Evolutionary conservation across 2,888 invertebrate species (phyloP), one percentile per base, ranked within the genome.

Genomic region (Malthinus flaveolus): DNA sequence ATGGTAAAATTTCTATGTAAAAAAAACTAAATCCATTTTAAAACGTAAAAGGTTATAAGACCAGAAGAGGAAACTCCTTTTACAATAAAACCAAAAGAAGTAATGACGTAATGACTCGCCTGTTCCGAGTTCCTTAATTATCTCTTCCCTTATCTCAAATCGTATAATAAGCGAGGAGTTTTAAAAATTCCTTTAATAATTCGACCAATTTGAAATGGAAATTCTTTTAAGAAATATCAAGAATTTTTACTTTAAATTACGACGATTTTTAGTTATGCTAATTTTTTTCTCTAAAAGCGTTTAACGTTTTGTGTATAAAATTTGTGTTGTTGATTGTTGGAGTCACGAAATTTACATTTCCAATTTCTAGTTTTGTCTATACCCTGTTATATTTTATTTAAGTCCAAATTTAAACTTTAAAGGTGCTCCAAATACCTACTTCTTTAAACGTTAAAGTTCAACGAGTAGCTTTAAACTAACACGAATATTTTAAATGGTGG

Each of bases 21-120:
- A 23, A 23, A 23, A 5, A 23, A 23, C 23, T 23, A 23, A 23
- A 23, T 23, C 23, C 23, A 23, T 23, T 23, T 23, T 23, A 23
- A 23, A 23, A 23, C 23, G 23, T 23, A 23, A 23, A 23, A 23
- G 5, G 23, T 23, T 23, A 23, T 23, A 23, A n/a, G 23, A 23
- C 23, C 23, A 23, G 54, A 54, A 57, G 60, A 55, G 56, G n/a
- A 42, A 23, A 6, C 23, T 15, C 23, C 13, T 23, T 60, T 59
- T 58, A 59, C 61, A 62, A 59, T 59, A 58, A 61, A 62, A 63
- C 42, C 55, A 62, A 61, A 66, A 59, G 66, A 61, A 68, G 65
- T 69, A 69, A 69, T 61, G 69, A 68, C 67, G 65, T 69, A 69
- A 69, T 61, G 69, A 68, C 67, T 67, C 65, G 68, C 65, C 68